These are phyloP conservation scores for Leptinotarsa rubiginosa DNA, from an alignment of 2,888 invertebrate species.

Conservation along the genomic window DNA sequence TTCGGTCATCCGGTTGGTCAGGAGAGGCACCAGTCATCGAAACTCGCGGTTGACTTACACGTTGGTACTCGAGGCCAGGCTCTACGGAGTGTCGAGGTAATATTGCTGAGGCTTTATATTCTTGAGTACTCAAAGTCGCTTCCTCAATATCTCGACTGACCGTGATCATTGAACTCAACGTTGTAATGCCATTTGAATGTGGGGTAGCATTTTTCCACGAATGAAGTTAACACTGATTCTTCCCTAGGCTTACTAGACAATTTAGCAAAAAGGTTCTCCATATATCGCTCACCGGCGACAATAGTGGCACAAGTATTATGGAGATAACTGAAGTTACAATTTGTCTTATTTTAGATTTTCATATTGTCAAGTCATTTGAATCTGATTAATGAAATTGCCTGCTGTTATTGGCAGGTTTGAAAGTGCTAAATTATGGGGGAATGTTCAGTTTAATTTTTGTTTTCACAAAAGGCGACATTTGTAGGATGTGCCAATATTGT, in stretches of 20 bases:
- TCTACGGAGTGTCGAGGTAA: slow-evolving; percentile 22
- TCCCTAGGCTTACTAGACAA: not conserved
- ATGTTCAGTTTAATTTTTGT: too few species aligned
- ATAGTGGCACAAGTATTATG: too few species aligned
- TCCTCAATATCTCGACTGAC: slow-evolving; percentile 23
- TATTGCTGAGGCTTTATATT: slow-evolving; percentile 7
- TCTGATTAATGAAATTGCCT: too few species aligned
- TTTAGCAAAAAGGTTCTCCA: slow-evolving; percentile 29
- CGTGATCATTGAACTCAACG: slow-evolving; percentile 2
- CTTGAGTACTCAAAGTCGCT: slow-evolving; percentile 4
- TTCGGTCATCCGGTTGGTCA: not conserved
- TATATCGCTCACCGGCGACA: too few species aligned
- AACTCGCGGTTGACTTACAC: not conserved
- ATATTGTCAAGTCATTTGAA: too few species aligned
- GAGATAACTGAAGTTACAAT: too few species aligned
- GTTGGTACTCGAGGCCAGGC: slow-evolving; percentile 12
- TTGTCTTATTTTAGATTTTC: too few species aligned
- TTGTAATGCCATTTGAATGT: not conserved
- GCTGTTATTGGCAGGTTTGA: too few species aligned
- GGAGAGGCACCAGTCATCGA: not conserved
- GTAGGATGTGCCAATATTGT: too few species aligned
- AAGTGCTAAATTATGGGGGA: too few species aligned
- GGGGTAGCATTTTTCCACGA: slow-evolving; percentile 14
- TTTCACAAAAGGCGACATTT: too few species aligned
- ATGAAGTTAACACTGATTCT: not conserved